These are phyloP conservation scores for Oreochromis mossambicus DNA, from an alignment of 2,797 vertebrate genomes.

Conservation along the genomic window DNA sequence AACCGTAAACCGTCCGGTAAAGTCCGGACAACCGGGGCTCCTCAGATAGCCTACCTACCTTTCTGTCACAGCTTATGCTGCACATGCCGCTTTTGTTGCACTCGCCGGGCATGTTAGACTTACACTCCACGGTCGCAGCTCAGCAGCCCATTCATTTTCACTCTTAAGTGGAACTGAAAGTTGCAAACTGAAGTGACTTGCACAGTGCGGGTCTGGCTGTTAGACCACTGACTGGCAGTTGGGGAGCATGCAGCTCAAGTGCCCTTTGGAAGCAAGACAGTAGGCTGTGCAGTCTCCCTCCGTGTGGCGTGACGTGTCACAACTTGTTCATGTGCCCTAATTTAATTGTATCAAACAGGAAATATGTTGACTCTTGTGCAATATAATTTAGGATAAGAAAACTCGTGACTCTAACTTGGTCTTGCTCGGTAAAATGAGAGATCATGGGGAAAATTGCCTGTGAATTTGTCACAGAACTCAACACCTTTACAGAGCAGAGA, in stretches of 20 bases:
- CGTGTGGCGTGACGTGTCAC: not conserved
- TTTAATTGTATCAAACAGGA: not conserved
- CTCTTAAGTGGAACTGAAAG: not conserved
- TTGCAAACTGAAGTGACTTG: not conserved
- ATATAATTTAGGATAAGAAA: not conserved
- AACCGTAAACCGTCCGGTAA: not conserved
- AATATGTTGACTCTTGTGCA: not conserved
- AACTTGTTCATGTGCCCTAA: not conserved
- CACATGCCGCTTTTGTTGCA: not conserved
- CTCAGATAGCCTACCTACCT: not conserved
- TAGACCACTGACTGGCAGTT: not conserved
- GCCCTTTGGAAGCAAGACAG: not conserved
- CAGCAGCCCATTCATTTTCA: not conserved
- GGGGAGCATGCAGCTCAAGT: not conserved
- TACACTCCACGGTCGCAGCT: too few relatives aligned
- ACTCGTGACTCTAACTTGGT: not conserved
- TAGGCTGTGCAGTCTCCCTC: not conserved
- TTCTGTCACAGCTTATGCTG: not conserved
- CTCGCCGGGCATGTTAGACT: not conserved
- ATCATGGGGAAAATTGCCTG: fast-evolving
- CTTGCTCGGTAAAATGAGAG: not conserved
- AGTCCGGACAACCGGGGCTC: not conserved
- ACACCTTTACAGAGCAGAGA: not conserved
- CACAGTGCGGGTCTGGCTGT: not conserved
- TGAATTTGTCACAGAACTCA: not conserved